phyloP scores from a whole-genome alignment of 2,797 vertebrate species.

The Columba guinea region DNA sequence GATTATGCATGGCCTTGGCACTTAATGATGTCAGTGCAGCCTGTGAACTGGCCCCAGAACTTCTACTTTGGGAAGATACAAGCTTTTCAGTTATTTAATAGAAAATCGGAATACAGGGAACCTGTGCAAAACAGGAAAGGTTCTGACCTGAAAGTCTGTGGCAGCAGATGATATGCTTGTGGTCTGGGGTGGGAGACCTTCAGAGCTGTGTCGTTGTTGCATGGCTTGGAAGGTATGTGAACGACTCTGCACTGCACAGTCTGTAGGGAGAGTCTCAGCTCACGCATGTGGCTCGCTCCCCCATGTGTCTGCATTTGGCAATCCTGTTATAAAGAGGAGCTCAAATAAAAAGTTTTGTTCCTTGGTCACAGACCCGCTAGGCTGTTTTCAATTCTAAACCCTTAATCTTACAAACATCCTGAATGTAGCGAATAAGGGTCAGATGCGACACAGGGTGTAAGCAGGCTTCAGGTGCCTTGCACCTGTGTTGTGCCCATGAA shows the following conservation, averaged over 20 bases:
- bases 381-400: not conserved
- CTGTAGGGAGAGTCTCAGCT: not conserved
- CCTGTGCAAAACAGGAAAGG: not conserved
- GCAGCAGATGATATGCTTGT: not conserved
- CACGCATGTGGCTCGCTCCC: not conserved
- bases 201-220: not conserved
- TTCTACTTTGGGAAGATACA: not conserved
- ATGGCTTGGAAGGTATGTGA: accelerated
- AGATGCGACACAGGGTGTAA: not conserved
- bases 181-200: not conserved
- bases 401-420: not conserved
- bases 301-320: not conserved
- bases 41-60: not conserved
- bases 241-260: too few relatives aligned
- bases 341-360: not conserved
- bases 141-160: not conserved
- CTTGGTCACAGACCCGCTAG: not conserved
- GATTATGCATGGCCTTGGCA: not conserved
- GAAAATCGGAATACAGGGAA: not conserved
- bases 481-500: not conserved
- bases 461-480: not conserved
- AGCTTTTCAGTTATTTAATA: not conserved
- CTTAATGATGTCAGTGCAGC: not conserved
- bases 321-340: not conserved
- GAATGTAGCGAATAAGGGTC: not conserved